Conservation (phyloP, 2,113 vertebrate species). For the Chiloscyllium plagiosum region DNA sequence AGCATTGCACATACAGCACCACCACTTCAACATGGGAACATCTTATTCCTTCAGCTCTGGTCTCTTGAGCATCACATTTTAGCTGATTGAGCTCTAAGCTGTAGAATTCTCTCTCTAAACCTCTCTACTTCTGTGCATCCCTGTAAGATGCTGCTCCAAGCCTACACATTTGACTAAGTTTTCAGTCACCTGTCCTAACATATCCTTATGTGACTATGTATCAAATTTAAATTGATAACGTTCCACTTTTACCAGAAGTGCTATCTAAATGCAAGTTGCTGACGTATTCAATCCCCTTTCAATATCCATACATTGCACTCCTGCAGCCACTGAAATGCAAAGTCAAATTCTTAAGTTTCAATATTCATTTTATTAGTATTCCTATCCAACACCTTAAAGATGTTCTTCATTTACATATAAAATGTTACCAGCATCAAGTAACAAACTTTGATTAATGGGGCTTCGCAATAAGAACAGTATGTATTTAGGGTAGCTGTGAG, state of each 20-base stretch:
- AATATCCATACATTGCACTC: not conserved
- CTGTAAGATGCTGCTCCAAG: not conserved
- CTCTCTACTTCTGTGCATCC: not conserved
- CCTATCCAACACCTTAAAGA: no score
- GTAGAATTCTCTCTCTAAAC: no score
- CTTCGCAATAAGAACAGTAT: not conserved
- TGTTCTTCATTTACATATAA: not conserved
- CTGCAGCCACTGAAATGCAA: not conserved
- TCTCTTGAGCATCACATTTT: no score
- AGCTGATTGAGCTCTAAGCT: no score
- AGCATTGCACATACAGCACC: no score
- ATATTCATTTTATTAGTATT: not conserved
- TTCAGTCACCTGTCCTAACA: no score
- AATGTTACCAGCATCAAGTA: not conserved
- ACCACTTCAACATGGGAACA: no score
- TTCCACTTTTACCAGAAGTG: not conserved
- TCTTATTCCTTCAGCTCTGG: no score
- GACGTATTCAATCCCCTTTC: not conserved
- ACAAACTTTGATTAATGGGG: not conserved
- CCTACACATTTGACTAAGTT: no score
- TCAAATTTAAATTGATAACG: not conserved
- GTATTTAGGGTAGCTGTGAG: not conserved
- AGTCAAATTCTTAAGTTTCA: not conserved
- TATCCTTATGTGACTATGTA: not conserved
- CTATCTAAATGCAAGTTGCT: no score